Conservation (phyloP, 2,797 vertebrate genomes). For the Aratinga solstitialis region DNA sequence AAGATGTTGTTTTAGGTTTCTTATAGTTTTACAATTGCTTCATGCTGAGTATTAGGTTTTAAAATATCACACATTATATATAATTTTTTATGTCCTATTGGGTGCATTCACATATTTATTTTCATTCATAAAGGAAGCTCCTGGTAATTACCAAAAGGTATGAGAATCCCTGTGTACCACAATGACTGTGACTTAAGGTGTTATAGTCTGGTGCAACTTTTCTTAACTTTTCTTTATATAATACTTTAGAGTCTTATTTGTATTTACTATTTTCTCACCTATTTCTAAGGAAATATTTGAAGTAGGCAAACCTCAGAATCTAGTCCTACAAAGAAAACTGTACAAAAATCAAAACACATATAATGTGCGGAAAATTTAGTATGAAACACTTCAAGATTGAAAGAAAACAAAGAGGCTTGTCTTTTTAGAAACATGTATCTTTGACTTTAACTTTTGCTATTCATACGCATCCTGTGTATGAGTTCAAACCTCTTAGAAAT, state of each 20-base stretch:
- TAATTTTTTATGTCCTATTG: background rate
- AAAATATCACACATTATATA: background rate
- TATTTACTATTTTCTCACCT: background rate
- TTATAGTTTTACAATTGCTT: background rate
- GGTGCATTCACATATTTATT: background rate
- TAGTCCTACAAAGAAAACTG: background rate
- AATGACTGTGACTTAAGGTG: background rate
- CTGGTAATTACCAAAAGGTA: background rate
- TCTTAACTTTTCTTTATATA: background rate
- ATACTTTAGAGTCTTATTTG: background rate
- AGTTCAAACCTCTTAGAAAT: background rate
- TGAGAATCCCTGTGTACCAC: background rate
- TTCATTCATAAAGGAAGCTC: background rate
- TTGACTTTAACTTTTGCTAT: background rate
- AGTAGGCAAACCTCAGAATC: background rate
- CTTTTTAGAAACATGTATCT: background rate
- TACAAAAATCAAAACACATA: background rate
- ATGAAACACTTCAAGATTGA: background rate
- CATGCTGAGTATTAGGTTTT: background rate
- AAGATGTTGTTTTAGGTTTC: accelerated
- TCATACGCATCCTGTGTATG: background rate
- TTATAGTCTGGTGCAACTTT: background rate
- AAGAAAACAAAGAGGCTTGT: background rate
- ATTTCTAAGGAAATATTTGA: background rate
- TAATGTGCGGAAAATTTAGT: background rate